phyloP scores from a whole-genome alignment of 2,888 invertebrate species.

The Aplocera efformata region DNA sequence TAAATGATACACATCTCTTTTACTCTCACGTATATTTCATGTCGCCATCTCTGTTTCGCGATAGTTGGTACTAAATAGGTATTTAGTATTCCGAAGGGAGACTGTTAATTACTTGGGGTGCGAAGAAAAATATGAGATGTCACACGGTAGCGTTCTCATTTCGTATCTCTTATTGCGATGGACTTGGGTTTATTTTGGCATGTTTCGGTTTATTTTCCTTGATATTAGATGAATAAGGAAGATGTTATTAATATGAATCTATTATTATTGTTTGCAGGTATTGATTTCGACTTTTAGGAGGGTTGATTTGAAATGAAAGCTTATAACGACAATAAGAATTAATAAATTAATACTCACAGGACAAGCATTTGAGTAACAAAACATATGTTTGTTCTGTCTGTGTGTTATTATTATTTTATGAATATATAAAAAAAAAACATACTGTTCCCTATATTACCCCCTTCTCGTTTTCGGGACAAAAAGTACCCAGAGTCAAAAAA shows the following conservation, averaged over 20 bases:
- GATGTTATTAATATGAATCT: constrained; percentile 53
- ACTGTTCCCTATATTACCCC: too few species aligned
- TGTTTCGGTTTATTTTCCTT: constrained; percentile 10
- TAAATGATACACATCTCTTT: constrained; percentile 54
- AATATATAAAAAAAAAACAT: too few species aligned
- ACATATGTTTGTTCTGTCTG: too few species aligned
- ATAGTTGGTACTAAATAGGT: constrained; percentile 75
- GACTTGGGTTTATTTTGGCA: constrained; percentile 27
- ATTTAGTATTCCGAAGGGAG: constrained; percentile 79
- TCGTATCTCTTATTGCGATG: constrained; percentile 14
- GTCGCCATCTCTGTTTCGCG: constrained; percentile 40
- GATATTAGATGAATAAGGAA: constrained; percentile 51
- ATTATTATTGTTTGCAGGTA: constrained; percentile 44
- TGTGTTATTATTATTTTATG: too few species aligned
- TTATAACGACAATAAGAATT: constrained; percentile 4
- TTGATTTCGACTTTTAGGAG: constrained; percentile 40
- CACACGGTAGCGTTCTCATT: constrained; percentile 23
- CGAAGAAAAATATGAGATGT: constrained; percentile 63
- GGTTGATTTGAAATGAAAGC: constrained; percentile 4
- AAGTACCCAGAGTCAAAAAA: too few species aligned
- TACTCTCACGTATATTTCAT: constrained; percentile 22
- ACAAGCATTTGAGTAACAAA: too few species aligned
- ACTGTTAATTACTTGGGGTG: constrained; percentile 75
- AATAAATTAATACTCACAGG: neutral
- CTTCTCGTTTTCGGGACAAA: too few species aligned